These are phyloP conservation scores for Hyalella azteca DNA, from an alignment of 2,888 invertebrate genomes.

Conservation along the genomic window DNA sequence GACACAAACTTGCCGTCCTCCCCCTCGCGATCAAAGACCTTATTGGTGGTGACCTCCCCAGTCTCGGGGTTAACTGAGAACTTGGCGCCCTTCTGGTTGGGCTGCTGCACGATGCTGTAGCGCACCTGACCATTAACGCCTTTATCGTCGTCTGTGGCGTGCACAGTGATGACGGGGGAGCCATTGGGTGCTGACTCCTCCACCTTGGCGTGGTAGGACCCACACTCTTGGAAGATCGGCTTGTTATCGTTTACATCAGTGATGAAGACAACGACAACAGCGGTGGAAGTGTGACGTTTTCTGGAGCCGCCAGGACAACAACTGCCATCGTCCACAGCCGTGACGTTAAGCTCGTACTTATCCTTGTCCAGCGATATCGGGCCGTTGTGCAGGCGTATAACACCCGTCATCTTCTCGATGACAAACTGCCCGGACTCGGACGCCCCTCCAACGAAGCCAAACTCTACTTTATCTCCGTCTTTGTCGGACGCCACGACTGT, in stretches of 20 bases:
- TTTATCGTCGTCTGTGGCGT: constrained; percentile 94
- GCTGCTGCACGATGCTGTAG: constrained; percentile 96
- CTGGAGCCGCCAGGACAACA: constrained; percentile 86
- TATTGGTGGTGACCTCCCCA: constrained; percentile 92
- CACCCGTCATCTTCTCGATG: constrained; percentile 93
- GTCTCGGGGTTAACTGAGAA: constrained; percentile 95
- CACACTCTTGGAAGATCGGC: constrained; percentile 92
- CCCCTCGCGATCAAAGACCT: constrained; percentile 74
- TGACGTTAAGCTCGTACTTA: constrained; percentile 95
- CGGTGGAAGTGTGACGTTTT: constrained; percentile 89
- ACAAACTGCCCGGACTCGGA: constrained; percentile 88
- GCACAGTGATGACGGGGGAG: constrained; percentile 66
- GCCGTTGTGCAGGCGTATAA: constrained; percentile 86
- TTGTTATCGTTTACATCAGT: constrained; percentile 97
- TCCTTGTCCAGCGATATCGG: constrained; percentile 86
- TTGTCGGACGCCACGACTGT: constrained; percentile 97
- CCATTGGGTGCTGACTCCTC: constrained; percentile 94
- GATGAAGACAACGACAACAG: constrained; percentile 93
- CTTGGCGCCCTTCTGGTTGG: constrained; percentile 91
- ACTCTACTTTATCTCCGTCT: constrained; percentile 94
- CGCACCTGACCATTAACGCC: constrained; percentile 88
- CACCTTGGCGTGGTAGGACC: constrained; percentile 89
- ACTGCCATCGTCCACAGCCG: constrained; percentile 95
- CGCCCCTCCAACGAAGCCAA: constrained; percentile 84
- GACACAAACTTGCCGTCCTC: constrained; percentile 96